Base-by-base conservation (phyloP, 37 sponge, comb jelly and placozoan genomes). In the Beroe ovata region DNA sequence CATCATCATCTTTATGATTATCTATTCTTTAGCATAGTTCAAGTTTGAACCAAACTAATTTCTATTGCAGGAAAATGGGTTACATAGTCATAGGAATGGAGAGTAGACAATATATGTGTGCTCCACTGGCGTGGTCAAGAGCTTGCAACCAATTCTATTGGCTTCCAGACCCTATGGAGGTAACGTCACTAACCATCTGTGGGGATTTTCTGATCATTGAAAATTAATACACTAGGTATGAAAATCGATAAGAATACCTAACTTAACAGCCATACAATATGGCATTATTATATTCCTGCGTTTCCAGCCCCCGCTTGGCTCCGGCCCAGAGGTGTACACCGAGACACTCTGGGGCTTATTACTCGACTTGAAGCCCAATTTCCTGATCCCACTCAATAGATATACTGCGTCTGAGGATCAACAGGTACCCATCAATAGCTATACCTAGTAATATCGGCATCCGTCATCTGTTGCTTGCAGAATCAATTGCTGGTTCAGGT, bases 51-150 rank as follows among this genome's bases (percentile, higher is more conserved):
- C n/a, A n/a, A n/a, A n/a, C n/a, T n/a, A n/a, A n/a, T n/a, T n/a
- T n/a, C n/a, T n/a, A n/a, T 66, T 33, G 2, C 54, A 77, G 84
- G 47, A 42, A 21, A 41, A 77, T 77, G 84, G 84, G 84, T 3
- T 77, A 77, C 84, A 77, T 35, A 2, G 84, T 77, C 8, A 77
- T 77, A 37, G 84, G 84, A 21, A 33, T 77, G 41, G 84, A 77
- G 54, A 77, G 84, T 40, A 37, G 84, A 26, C 41, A 35, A n/a
- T 77, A 77, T 54, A 77, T 77, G 42, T 77, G 84, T 77, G 84
- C 84, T 19, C 84, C 84, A 0, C 84, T 77, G 21, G 84, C 84
- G 20, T 77, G 84, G 84, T 77, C 84, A 20, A 8, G 84, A 42
- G 84, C 84, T n/a, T 77, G 84, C 38, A 35, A 77, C 84, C 26